These are phyloP conservation scores for Pholis gunnellus DNA, from an alignment of 2,113 vertebrate species.

Conservation along the genomic window DNA sequence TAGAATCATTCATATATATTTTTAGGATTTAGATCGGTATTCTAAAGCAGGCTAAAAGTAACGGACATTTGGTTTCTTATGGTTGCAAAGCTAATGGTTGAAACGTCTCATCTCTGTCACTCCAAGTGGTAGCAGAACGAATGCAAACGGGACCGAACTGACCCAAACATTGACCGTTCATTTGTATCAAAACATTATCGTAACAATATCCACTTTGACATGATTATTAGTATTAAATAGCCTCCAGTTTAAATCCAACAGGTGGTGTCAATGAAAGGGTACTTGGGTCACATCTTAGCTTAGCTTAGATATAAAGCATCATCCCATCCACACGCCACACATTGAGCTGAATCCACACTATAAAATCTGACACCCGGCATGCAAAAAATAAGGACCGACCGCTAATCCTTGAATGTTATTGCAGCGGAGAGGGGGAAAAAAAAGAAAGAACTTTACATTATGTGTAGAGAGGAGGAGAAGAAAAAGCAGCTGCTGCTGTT, in stretches of 20 bases:
- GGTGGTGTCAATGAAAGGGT: conserved; percentile 8
- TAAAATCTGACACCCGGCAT: conserved; percentile 52
- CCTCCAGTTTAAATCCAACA: not conserved
- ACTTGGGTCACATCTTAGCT: conserved; percentile 1
- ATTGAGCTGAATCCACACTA: conserved; percentile 34
- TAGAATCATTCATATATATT: conserved; percentile 1
- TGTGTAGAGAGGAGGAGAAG: conserved; percentile 28
- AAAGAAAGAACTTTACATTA: conserved; percentile 26
- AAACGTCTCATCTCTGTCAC: not conserved
- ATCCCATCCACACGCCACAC: conserved; percentile 19
- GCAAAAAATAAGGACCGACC: conserved; percentile 12
- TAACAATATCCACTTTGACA: not conserved
- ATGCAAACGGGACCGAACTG: not conserved
- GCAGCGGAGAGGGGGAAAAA: conserved; percentile 27
- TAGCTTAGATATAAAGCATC: conserved; percentile 29
- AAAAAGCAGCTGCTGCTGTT: conserved; percentile 64
- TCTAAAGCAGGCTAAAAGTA: not conserved
- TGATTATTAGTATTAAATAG: not conserved
- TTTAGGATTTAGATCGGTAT: not conserved
- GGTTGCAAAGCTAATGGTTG: not conserved
- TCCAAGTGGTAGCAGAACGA: not conserved
- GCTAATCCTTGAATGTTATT: conserved; percentile 53
- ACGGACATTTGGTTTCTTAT: not conserved
- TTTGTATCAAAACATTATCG: not conserved
- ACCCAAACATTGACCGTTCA: not conserved